phyloP scores from a whole-genome alignment of 2,797 vertebrate species.

The Acanthurus tractus region DNA sequence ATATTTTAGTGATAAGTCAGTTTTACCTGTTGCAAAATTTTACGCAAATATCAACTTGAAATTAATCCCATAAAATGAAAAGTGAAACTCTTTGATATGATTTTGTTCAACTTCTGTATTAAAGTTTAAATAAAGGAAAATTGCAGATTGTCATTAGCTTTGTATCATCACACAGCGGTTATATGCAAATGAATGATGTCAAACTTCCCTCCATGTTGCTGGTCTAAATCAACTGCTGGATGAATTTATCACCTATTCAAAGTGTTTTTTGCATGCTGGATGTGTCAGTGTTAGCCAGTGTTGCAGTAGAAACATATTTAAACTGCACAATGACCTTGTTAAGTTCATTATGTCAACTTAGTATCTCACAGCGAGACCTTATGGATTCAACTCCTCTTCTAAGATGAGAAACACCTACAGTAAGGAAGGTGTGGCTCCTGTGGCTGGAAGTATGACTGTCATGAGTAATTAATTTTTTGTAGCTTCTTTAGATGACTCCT shows the following conservation, averaged over 20 bases:
- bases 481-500: neutral
- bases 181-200: too few relatives aligned
- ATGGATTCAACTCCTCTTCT: neutral
- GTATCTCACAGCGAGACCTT: too few relatives aligned
- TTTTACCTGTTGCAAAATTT: constrained; percentile 1
- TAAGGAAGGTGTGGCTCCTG: constrained; percentile 37
- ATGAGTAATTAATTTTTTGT: constrained; percentile 8
- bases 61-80: constrained; percentile 32
- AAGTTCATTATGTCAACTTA: too few relatives aligned
- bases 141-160: neutral
- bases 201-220: too few relatives aligned
- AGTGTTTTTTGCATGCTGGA: neutral
- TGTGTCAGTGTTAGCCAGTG: neutral
- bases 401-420: neutral
- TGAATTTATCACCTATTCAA: neutral
- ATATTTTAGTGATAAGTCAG: constrained; percentile 7
- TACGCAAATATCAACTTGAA: constrained; percentile 12
- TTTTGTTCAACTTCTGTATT: neutral
- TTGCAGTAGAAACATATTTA: neutral
- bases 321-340: rapidly evolving
- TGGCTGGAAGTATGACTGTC: constrained; percentile 2
- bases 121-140: neutral
- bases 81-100: constrained; percentile 12
- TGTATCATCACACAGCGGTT: too few relatives aligned
- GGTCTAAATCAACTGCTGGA: neutral